phyloP scores from a whole-genome alignment of 1,140 invertebrate species.

The Aphaenogaster rudis region DNA sequence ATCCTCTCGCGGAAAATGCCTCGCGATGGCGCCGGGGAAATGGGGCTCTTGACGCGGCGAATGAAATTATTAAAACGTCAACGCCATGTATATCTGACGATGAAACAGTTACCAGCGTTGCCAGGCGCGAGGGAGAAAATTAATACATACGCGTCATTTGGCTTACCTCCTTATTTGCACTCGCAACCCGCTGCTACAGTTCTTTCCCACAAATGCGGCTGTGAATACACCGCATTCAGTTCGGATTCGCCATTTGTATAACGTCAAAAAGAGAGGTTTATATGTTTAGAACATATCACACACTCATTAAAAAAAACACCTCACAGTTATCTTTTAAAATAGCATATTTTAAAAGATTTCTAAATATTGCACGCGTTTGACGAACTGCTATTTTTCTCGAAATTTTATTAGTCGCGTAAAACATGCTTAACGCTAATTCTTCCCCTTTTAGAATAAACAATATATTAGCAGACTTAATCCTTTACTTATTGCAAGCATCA shows the following conservation, averaged over 20 bases:
- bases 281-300: neutral
- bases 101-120: slow-evolving; percentile 56
- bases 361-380: neutral
- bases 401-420: neutral
- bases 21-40: slow-evolving; percentile 55
- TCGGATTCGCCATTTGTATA: neutral
- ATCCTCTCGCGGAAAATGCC: slow-evolving; percentile 52
- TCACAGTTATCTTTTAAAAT: neutral
- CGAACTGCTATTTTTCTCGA: neutral
- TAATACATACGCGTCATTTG: slow-evolving; percentile 56
- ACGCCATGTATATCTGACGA: slow-evolving; percentile 72
- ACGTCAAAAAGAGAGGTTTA: neutral
- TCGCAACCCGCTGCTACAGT: neutral
- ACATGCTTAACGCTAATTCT: neutral
- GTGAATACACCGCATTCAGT: neutral
- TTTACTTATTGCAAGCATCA: neutral
- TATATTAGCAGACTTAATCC: neutral
- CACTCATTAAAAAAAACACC: neutral
- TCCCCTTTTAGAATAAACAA: neutral
- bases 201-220: neutral
- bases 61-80: slow-evolving; percentile 79
- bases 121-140: slow-evolving; percentile 37
- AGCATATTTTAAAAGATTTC: neutral
- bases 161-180: slow-evolving; percentile 36
- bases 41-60: slow-evolving; percentile 67